Base-by-base conservation (phyloP, 2,797 vertebrate species). In the Hydrocynus forskahlii region DNA sequence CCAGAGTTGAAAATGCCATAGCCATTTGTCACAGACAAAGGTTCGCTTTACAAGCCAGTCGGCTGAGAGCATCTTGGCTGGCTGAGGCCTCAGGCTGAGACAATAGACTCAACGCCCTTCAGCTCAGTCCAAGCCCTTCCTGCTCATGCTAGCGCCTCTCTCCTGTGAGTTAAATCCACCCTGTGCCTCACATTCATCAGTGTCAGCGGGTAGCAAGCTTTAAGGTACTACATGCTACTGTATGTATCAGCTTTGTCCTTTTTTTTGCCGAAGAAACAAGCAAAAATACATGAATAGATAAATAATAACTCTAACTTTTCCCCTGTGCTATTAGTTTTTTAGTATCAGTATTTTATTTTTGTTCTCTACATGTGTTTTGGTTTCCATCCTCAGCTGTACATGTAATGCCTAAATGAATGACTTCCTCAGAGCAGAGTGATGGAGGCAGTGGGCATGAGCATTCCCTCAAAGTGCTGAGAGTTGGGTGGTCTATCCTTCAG, bases 401-500 rank as follows among this genome's bases (percentile, higher is more conserved):
- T 67, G 67, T 76, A 81, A 48, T 55, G 43, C 40, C 69, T 63
- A 86, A 84, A 88, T 81, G 70, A 86, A 88, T 83, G 77, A 82
- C 86, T 86, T 91, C 90, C 90, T 92, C 89, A 87, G 88, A 92
- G 89, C 87, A 87, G 88, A 88, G 86, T 90, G 91, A 92, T 90
- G 88, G 88, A 69, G 72, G 13, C 54, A 71, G 55, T 83, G 73
- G 64, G 90, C 88, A 89, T 86, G 87, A 88, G 87, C 89, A 85
- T 92, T 85, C 86, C 86, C 92, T 92, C 81, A 90, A 91, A 90
- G 93, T 89, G 88, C 90, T 52, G 87, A 91, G 88, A 93, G 91
- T 94, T 94, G 94, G 94, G 94, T 94, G 94, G 94, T 94, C 94
- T 89, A 91, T 95, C 93, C 92, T 88, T 95, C 94, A 95, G 91